Evolutionary conservation across 2,888 invertebrate species (phyloP), one percentile per base, ranked within the genome.

Genomic region (Philonicus albiceps): DNA sequence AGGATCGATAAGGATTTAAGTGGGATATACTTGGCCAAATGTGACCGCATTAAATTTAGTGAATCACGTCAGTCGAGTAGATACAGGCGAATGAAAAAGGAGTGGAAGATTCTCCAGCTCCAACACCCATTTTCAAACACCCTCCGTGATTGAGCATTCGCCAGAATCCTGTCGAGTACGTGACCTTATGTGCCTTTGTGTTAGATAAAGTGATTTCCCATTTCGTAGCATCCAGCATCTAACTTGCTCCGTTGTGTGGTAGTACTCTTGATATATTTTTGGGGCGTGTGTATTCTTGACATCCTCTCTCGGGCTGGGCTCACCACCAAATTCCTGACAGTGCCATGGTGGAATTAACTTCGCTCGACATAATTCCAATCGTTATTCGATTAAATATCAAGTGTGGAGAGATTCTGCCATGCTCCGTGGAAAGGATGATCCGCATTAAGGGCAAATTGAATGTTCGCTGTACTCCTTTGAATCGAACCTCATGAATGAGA

Each of bases 21-120:
- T 91, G 90, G 90, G 91, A 92, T 92, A 90, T 90, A 92, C 91
- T 92, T 91, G 91, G 91, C 92, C 92, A 92, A 92, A 92, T 92
- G 92, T 92, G 92, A 91, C 92, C 92, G 89, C 90, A 89, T 89
- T 89, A 89, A 89, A 89, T 89, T 89, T 89, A 88, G 89, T 90
- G 89, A 90, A 90, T 90, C 89, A 88, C 89, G 88, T 89, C 89
- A 80, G 78, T 53, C 22, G 86, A 88, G 86, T 88, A 87, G 81
- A 84, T 74, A 86, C 73, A 72, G 19, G 64, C 53, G 85, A 80
- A 74, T 86, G 87, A 6, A 88, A 80, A 88, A 64, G 80, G 40
- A 37, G 49, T 85, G 40, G 49, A 74, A 73, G 83, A 83, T 64
- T 83, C 83, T 37, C 64, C 83, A 31, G 74, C 74, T 76, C 76